Evolutionary conservation across 2,888 invertebrate species (phyloP), one percentile per base, ranked within the genome.

Genomic region (Strigamia maritima): DNA sequence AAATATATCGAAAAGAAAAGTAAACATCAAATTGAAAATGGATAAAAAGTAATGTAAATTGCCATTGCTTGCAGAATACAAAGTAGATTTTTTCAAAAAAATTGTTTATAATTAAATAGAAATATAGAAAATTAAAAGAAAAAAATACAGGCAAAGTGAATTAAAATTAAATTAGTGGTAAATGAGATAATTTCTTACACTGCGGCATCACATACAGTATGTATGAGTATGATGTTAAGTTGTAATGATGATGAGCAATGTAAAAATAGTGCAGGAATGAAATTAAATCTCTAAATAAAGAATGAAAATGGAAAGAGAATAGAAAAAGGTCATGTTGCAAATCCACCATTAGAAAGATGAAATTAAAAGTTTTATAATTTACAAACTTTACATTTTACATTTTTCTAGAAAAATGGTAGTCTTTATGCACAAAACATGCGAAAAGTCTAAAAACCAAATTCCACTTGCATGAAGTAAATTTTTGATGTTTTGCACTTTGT

Each of bases 181-280:
- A 54, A 54, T 54, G 54, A 54, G 8, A 54, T 54, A 7, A 54
- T 54, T 54, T 54, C 54, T 19, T 54, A 54, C 54, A 19, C 19
- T 54, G 54, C 16, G 54, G 16, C 54, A 54, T 54, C 54, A 54
- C 54, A 10, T 54, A 54, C 16, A n/a, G n/a, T n/a, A n/a, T n/a
- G n/a, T n/a, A n/a, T n/a, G n/a, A n/a, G 54, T 54, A 19, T n/a
- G 19, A 54, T 19, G 54, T 19, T 38, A 54, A 14, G 54, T 54
- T 54, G n/a, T 54, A 54, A 54, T 54, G 54, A 54, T 54, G 54
- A 54, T 54, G 54, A 54, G 54, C 54, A 19, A 16, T 54, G 54
- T 54, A 16, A 54, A n/a, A 54, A 16, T 54, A 16, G 54, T 10
- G 16, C 6, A 10, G 54, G 19, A 54, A 54, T n/a, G 14, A 54